Evolutionary conservation across 2,888 invertebrate genomes (phyloP).

Genomic region (Drosophila lutescens): DNA sequence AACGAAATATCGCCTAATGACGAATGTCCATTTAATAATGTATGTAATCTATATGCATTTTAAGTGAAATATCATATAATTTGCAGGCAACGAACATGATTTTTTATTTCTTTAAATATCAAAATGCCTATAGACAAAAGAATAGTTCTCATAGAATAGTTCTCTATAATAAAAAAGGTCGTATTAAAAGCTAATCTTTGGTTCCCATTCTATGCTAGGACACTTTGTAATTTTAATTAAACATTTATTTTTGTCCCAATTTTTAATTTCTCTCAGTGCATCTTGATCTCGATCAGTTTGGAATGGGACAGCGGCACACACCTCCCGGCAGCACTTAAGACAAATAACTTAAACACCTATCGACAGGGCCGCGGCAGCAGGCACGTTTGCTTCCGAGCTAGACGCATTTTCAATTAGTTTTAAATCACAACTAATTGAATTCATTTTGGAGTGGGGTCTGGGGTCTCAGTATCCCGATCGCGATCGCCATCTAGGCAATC

Average conservation of each 20-base stretch:
- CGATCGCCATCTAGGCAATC: conserved; percentile 62
- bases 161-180: too few relatives aligned
- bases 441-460: conserved; percentile 48
- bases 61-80: too few relatives aligned
- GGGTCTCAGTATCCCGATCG: conserved; percentile 14
- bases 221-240: too few relatives aligned
- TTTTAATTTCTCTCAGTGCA: conserved; percentile 8
- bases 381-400: conserved; percentile 24
- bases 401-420: conserved; percentile 78
- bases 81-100: too few relatives aligned
- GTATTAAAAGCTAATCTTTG: too few relatives aligned
- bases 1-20: too few relatives aligned
- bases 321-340: conserved; percentile 72
- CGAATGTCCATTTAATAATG: too few relatives aligned
- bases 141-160: too few relatives aligned
- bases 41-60: too few relatives aligned
- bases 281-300: conserved; percentile 26
- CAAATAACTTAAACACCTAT: conserved; percentile 77
- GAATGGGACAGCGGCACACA: conserved; percentile 35
- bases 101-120: too few relatives aligned
- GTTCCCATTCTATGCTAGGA: too few relatives aligned
- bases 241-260: background rate
- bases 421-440: conserved; percentile 79
- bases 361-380: conserved; percentile 49
- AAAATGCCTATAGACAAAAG: too few relatives aligned